phyloP scores from a whole-genome alignment of 2,113 vertebrate species.

The Heterochromis multidens region DNA sequence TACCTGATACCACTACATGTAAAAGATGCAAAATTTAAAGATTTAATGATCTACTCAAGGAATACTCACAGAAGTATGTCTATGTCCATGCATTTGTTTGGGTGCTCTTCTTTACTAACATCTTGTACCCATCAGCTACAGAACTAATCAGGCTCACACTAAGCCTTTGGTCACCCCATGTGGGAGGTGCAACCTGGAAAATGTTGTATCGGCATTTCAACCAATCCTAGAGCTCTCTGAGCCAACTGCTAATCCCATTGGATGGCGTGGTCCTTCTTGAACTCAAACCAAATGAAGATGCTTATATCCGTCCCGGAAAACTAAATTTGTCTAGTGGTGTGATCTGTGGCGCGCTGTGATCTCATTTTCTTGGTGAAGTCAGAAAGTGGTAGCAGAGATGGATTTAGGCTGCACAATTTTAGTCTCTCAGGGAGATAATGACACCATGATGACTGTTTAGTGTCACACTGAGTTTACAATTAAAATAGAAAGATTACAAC shows the following conservation, averaged over 20 bases:
- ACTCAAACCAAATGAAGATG: background rate
- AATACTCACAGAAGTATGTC: conserved; percentile 74
- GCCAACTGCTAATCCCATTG: conserved; percentile 12
- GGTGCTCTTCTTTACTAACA: conserved; percentile 51
- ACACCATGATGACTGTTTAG: background rate
- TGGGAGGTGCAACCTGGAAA: conserved; percentile 58
- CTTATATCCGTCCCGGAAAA: background rate
- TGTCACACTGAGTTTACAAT: background rate
- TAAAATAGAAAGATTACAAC: background rate
- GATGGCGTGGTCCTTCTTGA: conserved; percentile 6
- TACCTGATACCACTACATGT: background rate
- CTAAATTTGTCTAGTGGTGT: conserved; percentile 35
- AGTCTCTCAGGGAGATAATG: background rate
- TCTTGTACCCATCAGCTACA: conserved; percentile 46
- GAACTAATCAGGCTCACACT: conserved; percentile 80
- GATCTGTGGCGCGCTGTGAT: conserved; percentile 33
- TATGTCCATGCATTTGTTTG: conserved; percentile 71
- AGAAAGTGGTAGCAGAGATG: background rate
- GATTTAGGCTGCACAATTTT: background rate
- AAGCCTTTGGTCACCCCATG: conserved; percentile 66
- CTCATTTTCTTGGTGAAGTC: background rate
- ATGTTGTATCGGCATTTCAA: background rate
- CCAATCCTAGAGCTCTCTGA: conserved; percentile 43
- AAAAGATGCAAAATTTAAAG: background rate
- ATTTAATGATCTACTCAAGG: background rate